Percentiles rank a stretch among this genome's conserved stretches.
These are phyloP conservation scores for Euthynnus affinis DNA, from an alignment of 2,797 vertebrate species.

Conservation along the genomic window DNA sequence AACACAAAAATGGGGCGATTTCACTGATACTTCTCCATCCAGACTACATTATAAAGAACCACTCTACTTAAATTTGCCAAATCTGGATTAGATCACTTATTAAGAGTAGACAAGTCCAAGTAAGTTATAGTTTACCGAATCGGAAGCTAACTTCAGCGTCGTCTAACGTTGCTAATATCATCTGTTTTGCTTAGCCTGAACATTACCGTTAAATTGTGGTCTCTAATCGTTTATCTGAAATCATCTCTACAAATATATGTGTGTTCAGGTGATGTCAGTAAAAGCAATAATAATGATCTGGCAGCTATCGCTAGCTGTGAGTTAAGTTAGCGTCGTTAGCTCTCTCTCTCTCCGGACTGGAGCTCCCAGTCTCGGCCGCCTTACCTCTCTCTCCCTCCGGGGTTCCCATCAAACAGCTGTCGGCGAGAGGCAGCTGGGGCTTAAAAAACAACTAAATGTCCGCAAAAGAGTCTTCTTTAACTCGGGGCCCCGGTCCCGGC, in stretches of 20 bases:
- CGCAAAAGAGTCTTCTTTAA: not conserved
- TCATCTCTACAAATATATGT: fast-evolving
- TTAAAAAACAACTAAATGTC: slow-evolving; percentile 11
- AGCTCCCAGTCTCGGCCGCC: slow-evolving; percentile 12
- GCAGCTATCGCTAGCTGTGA: slow-evolving; percentile 27
- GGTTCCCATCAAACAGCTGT: slow-evolving; percentile 81
- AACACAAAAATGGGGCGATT: no score
- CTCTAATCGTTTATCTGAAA: fast-evolving
- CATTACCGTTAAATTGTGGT: not conserved
- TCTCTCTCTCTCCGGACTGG: slow-evolving; percentile 8
- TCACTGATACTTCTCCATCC: no score
- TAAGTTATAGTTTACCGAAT: no score
- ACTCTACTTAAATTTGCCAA: no score
- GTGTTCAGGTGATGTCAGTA: not conserved
- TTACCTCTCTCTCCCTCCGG: slow-evolving; percentile 81
- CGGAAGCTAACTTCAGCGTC: no score
- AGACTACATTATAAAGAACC: no score
- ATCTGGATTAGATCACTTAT: no score
- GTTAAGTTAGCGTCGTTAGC: slow-evolving; percentile 46
- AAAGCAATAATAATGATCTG: not conserved
- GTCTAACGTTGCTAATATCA: slow-evolving; percentile 37
- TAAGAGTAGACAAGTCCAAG: no score
- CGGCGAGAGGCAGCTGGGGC: slow-evolving; percentile 15
- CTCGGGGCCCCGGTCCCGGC: not conserved
- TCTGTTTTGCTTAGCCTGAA: slow-evolving; percentile 6